Evolutionary conservation across 2,797 vertebrate genomes (phyloP).

Genomic region (Moxostoma hubbsi): DNA sequence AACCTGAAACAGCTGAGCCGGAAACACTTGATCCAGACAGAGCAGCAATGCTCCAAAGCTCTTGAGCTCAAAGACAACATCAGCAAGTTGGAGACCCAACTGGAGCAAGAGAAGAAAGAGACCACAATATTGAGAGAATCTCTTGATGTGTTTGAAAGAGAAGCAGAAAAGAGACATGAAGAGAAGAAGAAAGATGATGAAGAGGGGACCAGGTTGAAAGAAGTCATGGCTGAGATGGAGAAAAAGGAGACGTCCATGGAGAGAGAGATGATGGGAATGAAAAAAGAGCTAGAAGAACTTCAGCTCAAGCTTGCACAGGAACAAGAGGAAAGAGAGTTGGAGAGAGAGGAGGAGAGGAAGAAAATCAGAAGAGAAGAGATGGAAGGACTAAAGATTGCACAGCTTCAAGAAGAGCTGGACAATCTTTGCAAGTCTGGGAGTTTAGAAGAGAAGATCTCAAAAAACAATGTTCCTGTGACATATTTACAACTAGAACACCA

Average conservation of each 20-base stretch:
- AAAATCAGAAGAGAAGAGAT: conserved; percentile 48
- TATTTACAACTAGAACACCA: conserved; percentile 71
- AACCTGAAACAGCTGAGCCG: conserved; percentile 79
- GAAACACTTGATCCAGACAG: conserved; percentile 69
- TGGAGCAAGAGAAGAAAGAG: conserved; percentile 74
- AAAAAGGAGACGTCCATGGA: conserved; percentile 66
- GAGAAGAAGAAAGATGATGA: conserved; percentile 54
- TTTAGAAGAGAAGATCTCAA: conserved; percentile 59
- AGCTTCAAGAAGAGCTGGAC: conserved; percentile 73
- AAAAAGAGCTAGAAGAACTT: conserved; percentile 69
- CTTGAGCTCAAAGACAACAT: conserved; percentile 67
- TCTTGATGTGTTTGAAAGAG: conserved; percentile 64
- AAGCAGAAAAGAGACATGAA: conserved; percentile 55
- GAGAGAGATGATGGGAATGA: conserved; percentile 70
- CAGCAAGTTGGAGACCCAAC: conserved; percentile 57
- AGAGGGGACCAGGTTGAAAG: conserved; percentile 53
- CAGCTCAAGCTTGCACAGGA: conserved; percentile 74
- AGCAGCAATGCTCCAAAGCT: conserved; percentile 65
- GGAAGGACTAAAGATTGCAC: conserved; percentile 63
- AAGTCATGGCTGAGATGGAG: conserved; percentile 56
- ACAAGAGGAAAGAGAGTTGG: conserved; percentile 68
- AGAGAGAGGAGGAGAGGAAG: conserved; percentile 63
- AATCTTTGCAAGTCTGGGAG: conserved; percentile 61
- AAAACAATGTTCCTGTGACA: conserved; percentile 67
- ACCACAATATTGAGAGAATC: conserved; percentile 66